A percentile compares a stretch with the other conserved stretches of the same genome.
These are phyloP conservation scores for Scomberomorus guttatus DNA, from an alignment of 2,797 vertebrate genomes.

Conservation along the genomic window DNA sequence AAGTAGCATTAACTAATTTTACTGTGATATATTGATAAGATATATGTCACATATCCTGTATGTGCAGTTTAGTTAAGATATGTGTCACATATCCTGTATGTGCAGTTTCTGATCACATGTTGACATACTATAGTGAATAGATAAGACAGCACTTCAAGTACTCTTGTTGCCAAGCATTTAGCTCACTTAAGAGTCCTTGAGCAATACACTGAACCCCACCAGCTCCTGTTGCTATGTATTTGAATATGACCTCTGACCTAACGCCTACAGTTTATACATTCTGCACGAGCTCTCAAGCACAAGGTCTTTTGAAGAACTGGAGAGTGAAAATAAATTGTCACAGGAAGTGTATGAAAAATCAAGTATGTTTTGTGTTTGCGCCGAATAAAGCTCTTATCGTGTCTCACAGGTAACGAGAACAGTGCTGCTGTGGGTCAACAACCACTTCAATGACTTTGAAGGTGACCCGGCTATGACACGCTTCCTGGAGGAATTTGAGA, in stretches of 20 bases:
- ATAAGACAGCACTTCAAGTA: background rate
- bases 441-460: constrained; percentile 99
- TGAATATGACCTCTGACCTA: constrained; percentile 18
- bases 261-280: background rate
- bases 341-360: background rate
- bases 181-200: background rate
- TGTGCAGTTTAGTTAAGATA: background rate
- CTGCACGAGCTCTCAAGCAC: background rate
- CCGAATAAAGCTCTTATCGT: constrained; percentile 36
- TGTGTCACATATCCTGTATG: too few species aligned
- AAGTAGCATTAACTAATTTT: background rate
- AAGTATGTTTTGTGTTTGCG: background rate
- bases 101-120: background rate
- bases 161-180: constrained; percentile 4
- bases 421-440: constrained; percentile 98
- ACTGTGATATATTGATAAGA: too few species aligned
- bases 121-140: background rate
- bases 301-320: constrained; percentile 6
- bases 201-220: background rate
- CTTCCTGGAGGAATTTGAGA: constrained; percentile 97
- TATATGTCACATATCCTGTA: too few species aligned
- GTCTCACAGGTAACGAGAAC: constrained; percentile 93
- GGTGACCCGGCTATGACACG: constrained; percentile 95
- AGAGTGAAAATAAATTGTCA: background rate
- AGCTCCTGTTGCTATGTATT: background rate